A percentile compares a stretch with the other conserved stretches of the same genome.
phyloP scores from a whole-genome alignment of 2,797 vertebrate species.

The Microchirus variegatus region DNA sequence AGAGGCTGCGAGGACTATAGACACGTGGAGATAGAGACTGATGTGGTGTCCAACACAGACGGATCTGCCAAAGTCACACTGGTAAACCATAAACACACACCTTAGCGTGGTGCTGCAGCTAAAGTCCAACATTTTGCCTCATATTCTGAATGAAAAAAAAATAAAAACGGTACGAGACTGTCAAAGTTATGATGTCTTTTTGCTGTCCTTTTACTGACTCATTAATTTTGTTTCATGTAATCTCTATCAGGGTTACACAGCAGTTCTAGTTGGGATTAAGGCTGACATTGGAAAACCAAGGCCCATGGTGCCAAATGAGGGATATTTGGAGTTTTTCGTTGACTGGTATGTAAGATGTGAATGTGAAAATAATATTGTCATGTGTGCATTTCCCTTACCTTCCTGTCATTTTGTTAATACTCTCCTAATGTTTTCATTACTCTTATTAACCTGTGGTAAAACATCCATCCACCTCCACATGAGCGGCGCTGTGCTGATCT shows the following conservation, averaged over 20 bases:
- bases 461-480: no score
- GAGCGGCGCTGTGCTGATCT: no score
- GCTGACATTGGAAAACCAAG: slow-evolving; percentile 93
- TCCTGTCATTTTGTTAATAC: no score
- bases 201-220: background rate
- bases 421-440: no score
- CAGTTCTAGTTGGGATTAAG: slow-evolving; percentile 94
- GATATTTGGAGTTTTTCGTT: slow-evolving; percentile 78
- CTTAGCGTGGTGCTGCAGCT: background rate
- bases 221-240: background rate
- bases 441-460: no score
- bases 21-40: slow-evolving; percentile 93
- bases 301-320: slow-evolving; percentile 61
- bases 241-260: slow-evolving; percentile 89
- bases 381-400: no score
- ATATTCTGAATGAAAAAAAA: background rate
- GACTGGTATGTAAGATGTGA: slow-evolving; percentile 66
- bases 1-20: slow-evolving; percentile 96
- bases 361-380: no score
- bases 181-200: no score
- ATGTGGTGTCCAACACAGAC: slow-evolving; percentile 96
- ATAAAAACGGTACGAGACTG: no score
- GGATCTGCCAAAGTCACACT: slow-evolving; percentile 94
- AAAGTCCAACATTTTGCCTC: background rate
- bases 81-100: slow-evolving; percentile 71